Evolutionary conservation across 2,797 vertebrate genomes (phyloP), one percentile per base, ranked within the genome.

Genomic region (Hydrocynus forskahlii): DNA sequence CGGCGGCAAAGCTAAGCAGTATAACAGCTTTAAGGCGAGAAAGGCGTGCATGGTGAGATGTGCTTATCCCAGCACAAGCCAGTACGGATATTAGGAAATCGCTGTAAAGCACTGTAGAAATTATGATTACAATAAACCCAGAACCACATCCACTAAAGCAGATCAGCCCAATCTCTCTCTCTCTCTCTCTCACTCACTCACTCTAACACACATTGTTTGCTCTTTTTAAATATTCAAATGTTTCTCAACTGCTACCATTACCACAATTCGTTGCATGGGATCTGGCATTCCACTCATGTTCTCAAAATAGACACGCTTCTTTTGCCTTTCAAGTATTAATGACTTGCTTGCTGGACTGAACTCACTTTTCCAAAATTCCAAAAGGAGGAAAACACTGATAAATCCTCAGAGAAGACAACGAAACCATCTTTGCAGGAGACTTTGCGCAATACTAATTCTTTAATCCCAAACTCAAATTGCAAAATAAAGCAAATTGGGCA

Each of bases 41-140:
- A 91, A 90, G 92, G 91, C 92, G 89, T 88, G 91, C 92, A 89
- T 90, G 83, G 89, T 90, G 88, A 89, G 92, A 93, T 88, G 91
- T 90, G 93, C 93, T 94, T 94, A 94, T 93, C 93, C 93, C 91
- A 86, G 86, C 91, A 89, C 91, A 81, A 82, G 91, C 89, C 89
- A 91, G 92, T 94, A 92, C 94, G 92, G 92, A 94, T 94, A 94
- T 95, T 94, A 94, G 90, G 88, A 91, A 93, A 94, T 94, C 92
- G 88, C 92, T 89, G 89, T 91, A 93, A 94, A 94, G 92, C 91
- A 87, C 91, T 91, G 91, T 92, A 92, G 92, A 94, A 94, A 94
- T 92, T 92, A 93, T 91, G 92, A 94, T 92, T 92, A 90, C 90
- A 92, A 92, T 92, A 92, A 94, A 93, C 92, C 91, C 90, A 88